Conservation (phyloP, 2,113 vertebrate species). For the Anhinga rufa region DNA sequence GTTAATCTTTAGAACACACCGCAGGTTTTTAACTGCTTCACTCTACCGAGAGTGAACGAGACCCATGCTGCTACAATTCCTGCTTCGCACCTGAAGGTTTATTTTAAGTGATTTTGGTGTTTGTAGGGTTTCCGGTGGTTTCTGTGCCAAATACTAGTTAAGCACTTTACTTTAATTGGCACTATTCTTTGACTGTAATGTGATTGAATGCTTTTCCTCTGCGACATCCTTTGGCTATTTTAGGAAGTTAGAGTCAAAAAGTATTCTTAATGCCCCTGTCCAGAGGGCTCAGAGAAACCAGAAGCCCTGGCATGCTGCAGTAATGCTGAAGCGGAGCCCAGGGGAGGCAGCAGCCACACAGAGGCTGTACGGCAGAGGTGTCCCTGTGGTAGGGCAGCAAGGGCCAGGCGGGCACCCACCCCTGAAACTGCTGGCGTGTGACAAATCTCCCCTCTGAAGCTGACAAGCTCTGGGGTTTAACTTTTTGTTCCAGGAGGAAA, state of each 20-base stretch:
- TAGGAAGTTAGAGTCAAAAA: neutral
- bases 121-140: neutral
- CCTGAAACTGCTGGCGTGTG: neutral
- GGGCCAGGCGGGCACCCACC: neutral
- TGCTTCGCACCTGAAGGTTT: neutral
- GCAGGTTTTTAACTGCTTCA: neutral
- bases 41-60: neutral
- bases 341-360: neutral
- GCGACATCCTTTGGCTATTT: neutral
- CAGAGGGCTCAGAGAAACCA: neutral
- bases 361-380: neutral
- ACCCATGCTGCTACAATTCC: neutral
- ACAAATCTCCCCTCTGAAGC: slow-evolving; percentile 59
- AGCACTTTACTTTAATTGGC: neutral
- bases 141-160: neutral
- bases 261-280: neutral
- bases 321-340: neutral
- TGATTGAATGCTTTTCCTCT: neutral
- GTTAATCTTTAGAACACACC: neutral
- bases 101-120: neutral
- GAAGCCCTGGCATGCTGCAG: neutral
- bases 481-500: slow-evolving; percentile 39
- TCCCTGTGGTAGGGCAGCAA: neutral
- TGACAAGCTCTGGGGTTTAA: slow-evolving; percentile 8
- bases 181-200: neutral